Evolutionary conservation across 2,797 vertebrate species (phyloP).

Genomic region (Apogon talboti): DNA sequence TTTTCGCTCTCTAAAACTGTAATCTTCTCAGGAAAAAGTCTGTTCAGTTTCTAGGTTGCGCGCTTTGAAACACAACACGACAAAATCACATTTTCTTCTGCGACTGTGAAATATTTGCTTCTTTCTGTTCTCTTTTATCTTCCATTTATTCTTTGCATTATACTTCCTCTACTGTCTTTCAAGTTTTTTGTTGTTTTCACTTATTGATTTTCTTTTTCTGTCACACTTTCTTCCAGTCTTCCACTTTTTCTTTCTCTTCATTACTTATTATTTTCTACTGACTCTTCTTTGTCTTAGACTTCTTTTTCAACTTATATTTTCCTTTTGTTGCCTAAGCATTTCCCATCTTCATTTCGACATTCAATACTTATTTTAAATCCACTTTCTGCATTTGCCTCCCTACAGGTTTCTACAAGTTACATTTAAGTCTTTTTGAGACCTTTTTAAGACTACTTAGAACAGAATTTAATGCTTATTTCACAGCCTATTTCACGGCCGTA

Average conservation of each 20-base stretch:
- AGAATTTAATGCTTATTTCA: no score
- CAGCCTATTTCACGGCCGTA: no score
- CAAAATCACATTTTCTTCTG: neutral
- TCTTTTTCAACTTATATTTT: neutral
- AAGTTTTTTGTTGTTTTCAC: no score
- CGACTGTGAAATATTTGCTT: neutral
- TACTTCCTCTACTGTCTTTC: no score
- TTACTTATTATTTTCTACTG: neutral
- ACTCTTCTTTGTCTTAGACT: neutral
- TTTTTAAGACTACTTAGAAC: no score
- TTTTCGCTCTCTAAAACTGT: slow-evolving; percentile 9
- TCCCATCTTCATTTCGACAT: neutral
- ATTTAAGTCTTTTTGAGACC: no score
- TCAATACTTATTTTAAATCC: no score
- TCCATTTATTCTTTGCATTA: neutral
- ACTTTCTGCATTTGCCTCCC: neutral
- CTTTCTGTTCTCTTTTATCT: neutral
- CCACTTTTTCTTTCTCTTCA: neutral
- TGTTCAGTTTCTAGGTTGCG: neutral
- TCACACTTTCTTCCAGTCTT: neutral
- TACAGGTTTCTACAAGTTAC: no score
- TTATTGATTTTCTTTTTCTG: neutral
- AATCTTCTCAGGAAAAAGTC: slow-evolving; percentile 27
- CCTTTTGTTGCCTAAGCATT: no score
- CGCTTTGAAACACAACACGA: slow-evolving; percentile 18